Evolutionary conservation across 2,797 vertebrate genomes (phyloP), one percentile per base, ranked within the genome.

Genomic region (Echiichthys vipera): DNA sequence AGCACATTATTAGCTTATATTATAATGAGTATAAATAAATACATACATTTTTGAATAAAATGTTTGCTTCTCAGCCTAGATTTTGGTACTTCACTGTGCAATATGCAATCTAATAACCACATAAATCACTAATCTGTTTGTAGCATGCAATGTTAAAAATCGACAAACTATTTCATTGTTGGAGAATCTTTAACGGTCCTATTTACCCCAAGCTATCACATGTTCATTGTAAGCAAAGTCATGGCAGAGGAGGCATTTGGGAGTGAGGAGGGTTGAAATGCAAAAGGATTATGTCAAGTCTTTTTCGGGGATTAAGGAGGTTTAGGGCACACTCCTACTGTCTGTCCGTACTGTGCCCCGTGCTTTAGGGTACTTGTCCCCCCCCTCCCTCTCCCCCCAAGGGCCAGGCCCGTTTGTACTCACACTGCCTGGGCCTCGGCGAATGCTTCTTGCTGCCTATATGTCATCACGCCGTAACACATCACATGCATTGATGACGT

Each of bases 231-330:
- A 81, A 68, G 71, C 67, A 80, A 67, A 84, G 77, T 80, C 29
- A 36, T 36, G 54, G 75, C 70, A 65, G 58, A 88, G 65, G 79
- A 89, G 84, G 83, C 81, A 58, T 89, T 83, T 81, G 88, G 81
- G 86, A 92, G 66, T 45, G 71, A 86, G 81, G 58, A 81, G 84
- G 89, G 80, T 78, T 82, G 85, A 89, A 91, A 93, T 89, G 86
- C 80, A 82, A 84, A 90, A 90, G 91, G 91, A 93, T 93, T 93
- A 93, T 80, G 80, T 86, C 85, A 88, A 91, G 89, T 88, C 83
- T 92, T 92, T 91, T 92, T 89, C 81, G 71, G 74, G 93, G 93
- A 94, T 94, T 94, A 93, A 71, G 71, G 57, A 84, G 71, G 88
- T n/a, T n/a, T n/a, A n/a, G n/a, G n/a, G n/a, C n/a, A n/a, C n/a